Base-by-base conservation (phyloP, 2,797 vertebrate species). In the Silurus aristotelis region DNA sequence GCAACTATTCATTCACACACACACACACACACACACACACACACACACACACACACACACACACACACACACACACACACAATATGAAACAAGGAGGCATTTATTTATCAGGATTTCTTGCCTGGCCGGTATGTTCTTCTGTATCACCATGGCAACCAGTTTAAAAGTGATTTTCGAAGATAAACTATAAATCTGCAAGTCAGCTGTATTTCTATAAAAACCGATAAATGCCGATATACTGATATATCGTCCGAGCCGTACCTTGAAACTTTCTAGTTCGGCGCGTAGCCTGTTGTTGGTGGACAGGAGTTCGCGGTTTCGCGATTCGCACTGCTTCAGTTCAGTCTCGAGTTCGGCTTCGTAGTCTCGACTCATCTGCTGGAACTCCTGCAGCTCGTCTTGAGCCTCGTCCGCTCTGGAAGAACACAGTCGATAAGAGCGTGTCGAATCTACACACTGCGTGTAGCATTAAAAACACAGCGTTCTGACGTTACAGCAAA, bases 321-420 rank as follows among this genome's bases (percentile, higher is more conserved):
- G 95, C 58, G 93, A 90, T 87, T 99, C 98, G 0, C 94, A 96
- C 48, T 99, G 98, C 63, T 98, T 97, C 86, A 99, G 92, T 89
- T 99, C 97, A 0, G 95, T 90, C 90, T 99, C 98, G 91, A 99
- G 92, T 31, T 99, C 98, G 0, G 97, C 97, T 89, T 99, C 98
- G 52, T 99, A 98, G 85, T 99, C 98, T 56, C 97, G 94, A 92
- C 98, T 99, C 92, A 98, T 98, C 93, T 98, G 97, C 87, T 99
- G 98, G 91, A 99, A 99, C 89, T 99, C 98, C 86, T 96, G 95
- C 86, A 99, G 89, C 67, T 99, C 98, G 72, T 97, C 97, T 82
- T 96, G 97, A 0, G 95, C 92, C 46, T 95, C 96, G 6, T 96
- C 95, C n/a, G 96, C 96, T 91, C 98, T 99, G 86, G 86, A 46